Percentiles rank a stretch among this genome's conserved stretches.
Conservation (phyloP, 2,888 invertebrate genomes). For the Lamproptera curius region DNA sequence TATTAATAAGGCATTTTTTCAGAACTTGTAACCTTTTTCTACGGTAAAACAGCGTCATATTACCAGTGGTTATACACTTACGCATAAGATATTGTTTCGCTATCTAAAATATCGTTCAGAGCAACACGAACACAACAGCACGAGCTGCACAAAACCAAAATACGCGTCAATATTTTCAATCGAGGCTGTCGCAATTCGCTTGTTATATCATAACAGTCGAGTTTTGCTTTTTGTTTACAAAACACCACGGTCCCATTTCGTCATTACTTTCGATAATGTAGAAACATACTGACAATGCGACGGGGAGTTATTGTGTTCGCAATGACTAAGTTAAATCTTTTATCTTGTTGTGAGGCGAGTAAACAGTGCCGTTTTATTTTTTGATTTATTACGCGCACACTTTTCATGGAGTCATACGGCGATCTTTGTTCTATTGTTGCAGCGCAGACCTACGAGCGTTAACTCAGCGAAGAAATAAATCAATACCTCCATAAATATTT, state of each 20-base stretch:
- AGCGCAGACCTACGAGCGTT: not conserved
- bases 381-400: conserved; percentile 7
- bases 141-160: conserved; percentile 1
- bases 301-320: conserved; percentile 31
- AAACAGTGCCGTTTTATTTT: conserved; percentile 13
- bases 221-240: conserved; percentile 49
- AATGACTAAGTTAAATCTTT: conserved; percentile 29
- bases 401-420: not conserved
- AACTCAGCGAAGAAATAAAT: not conserved
- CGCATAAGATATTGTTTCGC: too few relatives aligned
- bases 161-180: conserved; percentile 26
- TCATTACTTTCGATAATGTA: conserved; percentile 50
- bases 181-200: conserved; percentile 31
- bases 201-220: conserved; percentile 37
- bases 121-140: not conserved
- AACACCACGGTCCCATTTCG: conserved; percentile 56
- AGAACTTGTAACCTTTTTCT: too few relatives aligned
- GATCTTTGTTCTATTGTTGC: not conserved
- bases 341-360: conserved; percentile 21
- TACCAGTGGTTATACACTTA: too few relatives aligned
- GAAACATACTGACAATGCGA: conserved; percentile 38
- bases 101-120: too few relatives aligned
- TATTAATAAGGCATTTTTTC: too few relatives aligned
- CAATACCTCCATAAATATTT: too few relatives aligned
- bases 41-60: too few relatives aligned